Percentiles rank a stretch among this genome's conserved stretches.
Conservation (phyloP, 2,797 vertebrate species). For the Leptatherina wallacei region DNA sequence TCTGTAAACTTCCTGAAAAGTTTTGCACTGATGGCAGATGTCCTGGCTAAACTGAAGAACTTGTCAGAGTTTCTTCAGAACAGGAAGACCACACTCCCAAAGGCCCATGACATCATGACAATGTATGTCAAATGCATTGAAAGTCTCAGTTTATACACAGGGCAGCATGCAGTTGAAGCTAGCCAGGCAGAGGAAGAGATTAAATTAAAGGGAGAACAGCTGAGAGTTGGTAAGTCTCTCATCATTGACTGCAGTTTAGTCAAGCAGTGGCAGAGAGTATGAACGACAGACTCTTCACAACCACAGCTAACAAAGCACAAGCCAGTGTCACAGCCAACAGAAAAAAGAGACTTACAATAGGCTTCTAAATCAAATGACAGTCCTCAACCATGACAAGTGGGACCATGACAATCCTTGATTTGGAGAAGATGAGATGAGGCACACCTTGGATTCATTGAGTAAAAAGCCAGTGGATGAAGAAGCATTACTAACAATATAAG, state of each 20-base stretch:
- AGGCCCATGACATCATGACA: not conserved
- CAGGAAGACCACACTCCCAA: not conserved
- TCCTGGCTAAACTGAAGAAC: not conserved
- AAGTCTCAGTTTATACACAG: not conserved
- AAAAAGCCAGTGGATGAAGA: not conserved
- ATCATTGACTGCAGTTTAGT: not conserved
- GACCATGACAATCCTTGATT: not conserved
- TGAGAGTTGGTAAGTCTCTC: not conserved
- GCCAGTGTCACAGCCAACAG: not conserved
- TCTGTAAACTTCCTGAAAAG: not conserved
- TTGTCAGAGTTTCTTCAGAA: not conserved
- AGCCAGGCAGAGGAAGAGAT: not conserved
- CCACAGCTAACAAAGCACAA: not conserved
- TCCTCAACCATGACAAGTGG: not conserved
- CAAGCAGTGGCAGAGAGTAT: conserved; percentile 2
- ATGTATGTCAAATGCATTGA: not conserved
- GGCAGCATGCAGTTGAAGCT: not conserved
- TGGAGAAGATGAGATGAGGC: conserved; percentile 1
- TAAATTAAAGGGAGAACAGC: not conserved
- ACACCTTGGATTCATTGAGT: not conserved
- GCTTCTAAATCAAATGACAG: not conserved
- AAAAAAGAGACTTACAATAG: conserved; percentile 1
- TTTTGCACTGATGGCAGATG: not conserved
- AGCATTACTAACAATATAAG: not conserved
- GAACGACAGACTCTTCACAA: not conserved